Conservation (phyloP, 2,888 invertebrate genomes). For the Busseola fusca region DNA sequence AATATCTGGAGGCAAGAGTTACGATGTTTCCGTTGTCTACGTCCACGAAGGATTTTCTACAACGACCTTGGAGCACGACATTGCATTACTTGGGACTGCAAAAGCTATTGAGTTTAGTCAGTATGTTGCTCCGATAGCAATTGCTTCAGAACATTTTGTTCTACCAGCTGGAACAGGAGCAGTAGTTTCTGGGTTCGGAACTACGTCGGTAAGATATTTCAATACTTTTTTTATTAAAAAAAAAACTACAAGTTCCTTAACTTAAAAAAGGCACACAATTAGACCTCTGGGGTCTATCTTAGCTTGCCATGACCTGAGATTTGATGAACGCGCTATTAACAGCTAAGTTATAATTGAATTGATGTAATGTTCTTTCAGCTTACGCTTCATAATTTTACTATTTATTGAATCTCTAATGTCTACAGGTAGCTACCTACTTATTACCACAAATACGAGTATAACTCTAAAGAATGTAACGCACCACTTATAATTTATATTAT, state of each 20-base stretch:
- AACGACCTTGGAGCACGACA: constrained; percentile 77
- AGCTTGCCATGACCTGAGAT: too few relatives aligned
- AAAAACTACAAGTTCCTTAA: too few relatives aligned
- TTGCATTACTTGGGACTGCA: constrained; percentile 75
- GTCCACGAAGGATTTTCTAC: constrained; percentile 75
- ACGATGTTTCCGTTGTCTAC: constrained; percentile 70
- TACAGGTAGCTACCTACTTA: too few relatives aligned
- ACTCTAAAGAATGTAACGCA: not conserved
- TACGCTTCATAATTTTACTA: too few relatives aligned
- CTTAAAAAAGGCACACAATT: too few relatives aligned
- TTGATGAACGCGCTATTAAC: too few relatives aligned
- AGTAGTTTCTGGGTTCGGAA: constrained; percentile 83
- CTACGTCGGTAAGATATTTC: constrained; percentile 70
- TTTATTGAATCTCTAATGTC: too few relatives aligned
- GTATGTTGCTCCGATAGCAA: constrained; percentile 69
- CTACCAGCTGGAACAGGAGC: constrained; percentile 76
- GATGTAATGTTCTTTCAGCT: too few relatives aligned
- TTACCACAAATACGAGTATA: not conserved
- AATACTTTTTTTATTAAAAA: too few relatives aligned
- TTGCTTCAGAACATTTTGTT: constrained; percentile 67
- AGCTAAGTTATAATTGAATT: too few relatives aligned
- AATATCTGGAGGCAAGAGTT: constrained; percentile 74
- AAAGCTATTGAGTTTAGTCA: constrained; percentile 70
- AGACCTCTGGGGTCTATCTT: too few relatives aligned
- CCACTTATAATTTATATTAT: not conserved